Percentiles rank a stretch among this genome's conserved stretches.
Evolutionary conservation across 2,888 invertebrate species (phyloP).

Genomic region (Clitarchus hookeri): DNA sequence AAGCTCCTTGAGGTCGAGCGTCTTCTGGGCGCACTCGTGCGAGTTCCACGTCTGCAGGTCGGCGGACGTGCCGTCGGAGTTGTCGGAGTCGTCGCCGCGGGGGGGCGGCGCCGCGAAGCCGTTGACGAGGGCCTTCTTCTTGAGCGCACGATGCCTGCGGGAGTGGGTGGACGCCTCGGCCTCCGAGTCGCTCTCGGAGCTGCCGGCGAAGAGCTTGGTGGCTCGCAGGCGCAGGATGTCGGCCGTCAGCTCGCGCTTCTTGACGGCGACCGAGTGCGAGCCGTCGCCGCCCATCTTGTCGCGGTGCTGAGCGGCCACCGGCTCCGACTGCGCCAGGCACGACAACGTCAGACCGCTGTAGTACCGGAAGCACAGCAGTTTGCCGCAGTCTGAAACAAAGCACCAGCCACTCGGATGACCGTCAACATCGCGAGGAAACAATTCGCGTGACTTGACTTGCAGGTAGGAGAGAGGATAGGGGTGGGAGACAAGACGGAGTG

Average conservation of each 20-base stretch:
- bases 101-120: conserved; percentile 21
- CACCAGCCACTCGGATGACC: background rate
- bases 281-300: conserved; percentile 29
- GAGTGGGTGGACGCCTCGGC: conserved; percentile 42
- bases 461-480: too few species aligned
- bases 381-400: conserved; percentile 66
- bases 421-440: too few species aligned
- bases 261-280: conserved; percentile 22
- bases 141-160: conserved; percentile 43
- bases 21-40: conserved; percentile 53
- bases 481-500: too few species aligned
- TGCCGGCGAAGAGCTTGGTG: conserved; percentile 28
- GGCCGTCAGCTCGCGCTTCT: conserved; percentile 33
- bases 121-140: conserved; percentile 44
- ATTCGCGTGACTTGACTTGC: too few species aligned
- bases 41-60: conserved; percentile 62
- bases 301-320: conserved; percentile 61
- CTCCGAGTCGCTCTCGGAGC: conserved; percentile 44
- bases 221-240: conserved; percentile 36
- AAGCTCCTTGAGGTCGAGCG: conserved; percentile 47
- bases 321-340: conserved; percentile 66
- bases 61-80: conserved; percentile 26
- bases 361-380: conserved; percentile 71
- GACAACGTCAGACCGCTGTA: conserved; percentile 68
- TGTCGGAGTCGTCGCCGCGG: conserved; percentile 37